Evolutionary conservation across 2,113 vertebrate species (phyloP), one percentile per base, ranked within the genome.

Genomic region (Carassius auratus): DNA sequence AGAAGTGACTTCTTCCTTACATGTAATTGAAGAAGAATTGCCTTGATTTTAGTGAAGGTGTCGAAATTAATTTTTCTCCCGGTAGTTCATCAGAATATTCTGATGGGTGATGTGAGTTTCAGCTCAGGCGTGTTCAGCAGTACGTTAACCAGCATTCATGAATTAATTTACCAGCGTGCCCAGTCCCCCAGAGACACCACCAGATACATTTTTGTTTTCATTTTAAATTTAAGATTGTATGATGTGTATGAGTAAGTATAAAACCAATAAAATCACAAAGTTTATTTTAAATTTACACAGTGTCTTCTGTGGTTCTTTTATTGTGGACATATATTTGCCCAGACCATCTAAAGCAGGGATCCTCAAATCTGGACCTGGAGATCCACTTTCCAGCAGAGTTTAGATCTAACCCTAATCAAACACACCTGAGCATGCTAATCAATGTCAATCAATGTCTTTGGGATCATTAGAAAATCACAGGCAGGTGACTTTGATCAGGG

Each of bases 191-290:
- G 91, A 92, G 91, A 91, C 91, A 92, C 90, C 92, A 92, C 92
- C 93, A 90, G 91, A 92, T 93, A 90, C 90, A 69, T 90, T 91
- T 91, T 90, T 85, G 69, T 91, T 90, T 92, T 92, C 73, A 86
- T 92, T 94, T 92, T 50, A 90, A 90, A 90, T 92, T 93, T 94
- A 94, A 93, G 92, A 94, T 93, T 95, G 93, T 95, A 95, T 94
- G 93, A 93, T 93, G 93, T 95, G 93, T 93, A 94, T 92, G 91
- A 94, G 89, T 93, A 92, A 93, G 93, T 92, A 93, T 93, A 94
- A 73, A 94, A 94, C 92, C 93, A 95, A 95, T 95, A 95, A 95
- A 95, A 93, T 95, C 92, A 94, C 93, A 95, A 95, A 94, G 94
- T 95, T 95, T 95, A 95, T 95, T 95, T 95, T 95, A 95, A 93